A percentile compares a stretch with the other conserved stretches of the same genome.
phyloP scores from a whole-genome alignment of 2,797 vertebrate genomes.

The Sarcophilus harrisii region DNA sequence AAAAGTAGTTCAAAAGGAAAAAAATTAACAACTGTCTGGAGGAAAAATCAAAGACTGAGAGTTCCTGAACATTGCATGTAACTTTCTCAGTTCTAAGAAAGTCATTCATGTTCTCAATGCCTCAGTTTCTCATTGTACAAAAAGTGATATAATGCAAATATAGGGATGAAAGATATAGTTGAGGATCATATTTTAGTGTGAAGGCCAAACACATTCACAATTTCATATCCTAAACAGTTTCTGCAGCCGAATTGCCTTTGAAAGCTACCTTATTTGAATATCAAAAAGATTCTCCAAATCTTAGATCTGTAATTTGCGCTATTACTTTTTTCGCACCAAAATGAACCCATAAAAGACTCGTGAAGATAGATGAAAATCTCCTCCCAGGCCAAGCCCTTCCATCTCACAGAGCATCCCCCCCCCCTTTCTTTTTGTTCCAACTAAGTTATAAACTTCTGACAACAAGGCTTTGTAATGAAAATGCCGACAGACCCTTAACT shows the following conservation, averaged over 20 bases:
- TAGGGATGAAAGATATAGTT: background rate
- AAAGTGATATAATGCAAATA: conserved; percentile 9
- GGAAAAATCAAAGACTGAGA: conserved; percentile 35
- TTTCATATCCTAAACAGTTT: conserved; percentile 68
- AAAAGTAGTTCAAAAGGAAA: conserved; percentile 12
- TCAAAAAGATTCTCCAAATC: conserved; percentile 61
- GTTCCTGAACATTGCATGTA: conserved; percentile 10
- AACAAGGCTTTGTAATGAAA: conserved; percentile 46
- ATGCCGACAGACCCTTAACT: conserved; percentile 74
- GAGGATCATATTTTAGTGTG: conserved; percentile 54
- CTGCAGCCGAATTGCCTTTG: conserved; percentile 51
- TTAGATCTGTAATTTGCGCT: conserved; percentile 58
- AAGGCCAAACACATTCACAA: conserved; percentile 56
- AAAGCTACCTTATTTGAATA: conserved; percentile 59
- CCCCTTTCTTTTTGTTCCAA: conserved; percentile 32
- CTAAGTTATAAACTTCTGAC: conserved; percentile 44
- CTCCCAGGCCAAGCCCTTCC: conserved; percentile 54
- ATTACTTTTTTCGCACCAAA: conserved; percentile 61
- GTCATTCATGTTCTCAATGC: background rate
- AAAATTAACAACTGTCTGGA: conserved; percentile 31
- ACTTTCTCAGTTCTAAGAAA: background rate
- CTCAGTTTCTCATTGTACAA: conserved; percentile 24
- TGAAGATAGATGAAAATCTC: conserved; percentile 67
- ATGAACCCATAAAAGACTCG: conserved; percentile 61
- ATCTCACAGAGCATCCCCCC: conserved; percentile 2